Evolutionary conservation across 2,113 vertebrate genomes (phyloP), one percentile per base, ranked within the genome.

Genomic region (Chlorodrepanis virens): DNA sequence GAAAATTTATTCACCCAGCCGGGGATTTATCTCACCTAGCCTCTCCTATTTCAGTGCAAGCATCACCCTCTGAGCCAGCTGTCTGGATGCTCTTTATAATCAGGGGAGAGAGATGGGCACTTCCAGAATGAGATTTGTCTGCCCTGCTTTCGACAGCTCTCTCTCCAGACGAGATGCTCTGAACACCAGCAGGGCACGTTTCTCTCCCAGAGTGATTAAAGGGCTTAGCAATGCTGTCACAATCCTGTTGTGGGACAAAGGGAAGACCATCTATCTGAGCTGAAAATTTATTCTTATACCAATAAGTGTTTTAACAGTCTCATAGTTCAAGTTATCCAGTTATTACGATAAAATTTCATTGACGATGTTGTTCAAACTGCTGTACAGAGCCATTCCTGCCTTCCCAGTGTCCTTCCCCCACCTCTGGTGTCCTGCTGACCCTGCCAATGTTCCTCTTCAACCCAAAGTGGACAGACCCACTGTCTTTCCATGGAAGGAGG

Each of bases 21-120:
- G 1, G 37, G 74, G 78, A 80, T 96, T 91, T 95, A 76, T 93
- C 92, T 94, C 85, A 76, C 22, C 82, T 93, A 83, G 69, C 85
- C 54, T 94, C 67, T 87, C 75, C 63, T 42, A 23, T 37, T 61
- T 69, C 57, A 72, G 40, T 25, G n/a, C 37, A 85, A n/a, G 74
- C 82, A 79, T 65, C 61, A 64, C 40, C 65, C 37, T 65, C 85
- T 57, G 82, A 93, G 44, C 29, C 63, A 77, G 80, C 42, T 81
- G 68, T 65, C 80, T 67, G 67, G 42, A 78, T 77, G 72, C 6
- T 93, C 53, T 82, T 59, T 82, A 9, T 52, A 71, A 44, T 35
- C 78, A 52, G 14, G 27, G 44, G 42, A 75, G 65, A 75, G 69
- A 85, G 69, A 60, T 4, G 25, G 53, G 49, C 63, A 42, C 39